Conservation (phyloP, 2,113 vertebrate genomes). For the Gadus chalcogrammus region DNA sequence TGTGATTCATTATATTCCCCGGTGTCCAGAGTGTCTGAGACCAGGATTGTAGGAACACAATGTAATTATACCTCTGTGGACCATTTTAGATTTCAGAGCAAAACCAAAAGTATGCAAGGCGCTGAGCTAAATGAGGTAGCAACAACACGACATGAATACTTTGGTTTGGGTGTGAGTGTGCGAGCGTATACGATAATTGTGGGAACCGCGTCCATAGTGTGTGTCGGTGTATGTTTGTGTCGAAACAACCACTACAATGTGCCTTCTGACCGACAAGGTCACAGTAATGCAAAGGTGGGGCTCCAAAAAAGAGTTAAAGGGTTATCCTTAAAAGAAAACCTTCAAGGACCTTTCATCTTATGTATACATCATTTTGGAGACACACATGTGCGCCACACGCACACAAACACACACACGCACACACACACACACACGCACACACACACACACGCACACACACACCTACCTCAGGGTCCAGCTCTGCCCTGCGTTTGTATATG, state of each 20-base stretch:
- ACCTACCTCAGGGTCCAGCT: constrained; percentile 89
- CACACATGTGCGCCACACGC: constrained; percentile 4
- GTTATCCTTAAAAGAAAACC: constrained; percentile 13
- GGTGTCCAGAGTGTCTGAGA: too few species aligned
- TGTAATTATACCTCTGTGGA: background rate
- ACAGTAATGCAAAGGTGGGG: constrained; percentile 12
- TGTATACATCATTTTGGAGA: background rate
- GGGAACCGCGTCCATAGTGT: constrained; percentile 27
- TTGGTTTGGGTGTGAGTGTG: constrained; percentile 31
- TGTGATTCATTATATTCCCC: too few species aligned
- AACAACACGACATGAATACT: constrained; percentile 43
- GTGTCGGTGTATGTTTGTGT: constrained; percentile 11
- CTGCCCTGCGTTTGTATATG: constrained; percentile 92
- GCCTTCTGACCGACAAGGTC: constrained; percentile 39
- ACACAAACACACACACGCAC: too few species aligned
- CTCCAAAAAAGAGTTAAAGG: background rate
- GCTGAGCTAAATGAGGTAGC: constrained; percentile 32
- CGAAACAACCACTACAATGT: constrained; percentile 52
- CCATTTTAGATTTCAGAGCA: constrained; percentile 19
- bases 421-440: too few species aligned
- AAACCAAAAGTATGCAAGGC: constrained; percentile 45
- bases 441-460: background rate
- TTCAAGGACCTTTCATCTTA: background rate
- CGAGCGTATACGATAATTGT: constrained; percentile 34
- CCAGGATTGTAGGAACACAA: background rate